Evolutionary conservation across 2,113 vertebrate species (phyloP).

Genomic region (Petaurus breviceps): DNA sequence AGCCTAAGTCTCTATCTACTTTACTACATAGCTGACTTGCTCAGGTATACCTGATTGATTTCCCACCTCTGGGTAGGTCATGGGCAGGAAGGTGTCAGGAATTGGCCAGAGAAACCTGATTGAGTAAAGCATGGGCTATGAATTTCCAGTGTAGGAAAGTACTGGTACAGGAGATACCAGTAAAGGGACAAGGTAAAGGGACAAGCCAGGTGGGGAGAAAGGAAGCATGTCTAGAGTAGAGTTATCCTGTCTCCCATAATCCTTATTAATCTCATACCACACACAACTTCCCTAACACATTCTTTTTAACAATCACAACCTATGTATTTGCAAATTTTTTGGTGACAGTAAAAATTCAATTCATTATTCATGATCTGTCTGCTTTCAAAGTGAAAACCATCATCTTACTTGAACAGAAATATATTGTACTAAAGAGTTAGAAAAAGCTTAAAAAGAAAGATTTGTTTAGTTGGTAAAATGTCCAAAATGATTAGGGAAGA

Average conservation of each 20-base stretch:
- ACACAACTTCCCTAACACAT: neutral
- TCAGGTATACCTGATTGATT: neutral
- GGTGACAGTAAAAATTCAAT: neutral
- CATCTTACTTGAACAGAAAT: neutral
- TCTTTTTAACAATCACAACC: neutral
- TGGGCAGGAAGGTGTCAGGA: neutral
- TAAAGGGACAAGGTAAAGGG: neutral
- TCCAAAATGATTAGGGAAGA: neutral
- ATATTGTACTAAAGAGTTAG: neutral
- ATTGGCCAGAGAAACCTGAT: neutral
- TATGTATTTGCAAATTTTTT: neutral
- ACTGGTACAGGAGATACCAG: neutral
- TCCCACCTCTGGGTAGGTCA: neutral
- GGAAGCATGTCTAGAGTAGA: neutral
- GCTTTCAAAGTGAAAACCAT: neutral
- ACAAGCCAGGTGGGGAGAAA: neutral
- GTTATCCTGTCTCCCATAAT: neutral
- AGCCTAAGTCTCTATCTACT: neutral
- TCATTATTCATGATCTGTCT: neutral
- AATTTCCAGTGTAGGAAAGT: neutral
- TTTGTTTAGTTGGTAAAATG: neutral
- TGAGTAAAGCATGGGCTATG: neutral
- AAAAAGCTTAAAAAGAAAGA: neutral
- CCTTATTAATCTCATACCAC: neutral
- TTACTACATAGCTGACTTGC: neutral